Evolutionary conservation across 1,140 invertebrate genomes (phyloP).

Genomic region (Cherax quadricarinatus): DNA sequence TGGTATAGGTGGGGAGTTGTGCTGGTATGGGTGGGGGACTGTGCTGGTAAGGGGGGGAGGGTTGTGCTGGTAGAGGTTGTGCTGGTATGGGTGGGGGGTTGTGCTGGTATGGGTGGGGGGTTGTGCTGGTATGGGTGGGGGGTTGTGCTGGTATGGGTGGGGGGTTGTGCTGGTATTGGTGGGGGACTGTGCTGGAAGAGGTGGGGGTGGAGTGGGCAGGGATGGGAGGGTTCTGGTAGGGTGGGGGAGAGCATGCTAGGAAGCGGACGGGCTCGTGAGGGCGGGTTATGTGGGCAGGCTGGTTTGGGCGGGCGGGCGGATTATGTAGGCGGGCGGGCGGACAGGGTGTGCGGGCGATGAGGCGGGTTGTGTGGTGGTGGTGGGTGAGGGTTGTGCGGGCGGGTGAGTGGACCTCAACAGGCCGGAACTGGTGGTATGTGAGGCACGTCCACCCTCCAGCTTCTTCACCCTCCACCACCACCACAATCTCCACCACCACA

Average conservation of each 20-base stretch:
- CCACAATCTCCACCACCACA: not conserved
- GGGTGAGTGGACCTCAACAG: constrained; percentile 14
- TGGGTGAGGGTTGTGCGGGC: not conserved
- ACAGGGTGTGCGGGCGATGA: too few relatives aligned
- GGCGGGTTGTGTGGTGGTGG: not conserved
- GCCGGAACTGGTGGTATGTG: constrained; percentile 39
- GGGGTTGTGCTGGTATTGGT: not conserved
- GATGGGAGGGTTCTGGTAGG: not conserved
- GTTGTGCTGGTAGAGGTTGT: too few relatives aligned
- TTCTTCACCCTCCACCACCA: not conserved
- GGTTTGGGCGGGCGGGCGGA: too few relatives aligned
- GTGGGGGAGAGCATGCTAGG: not conserved
- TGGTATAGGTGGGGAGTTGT: too few relatives aligned
- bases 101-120: not conserved
- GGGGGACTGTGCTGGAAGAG: not conserved
- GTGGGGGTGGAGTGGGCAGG: not conserved
- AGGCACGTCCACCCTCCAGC: constrained; percentile 18
- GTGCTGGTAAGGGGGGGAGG: too few relatives aligned
- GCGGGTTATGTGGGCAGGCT: not conserved
- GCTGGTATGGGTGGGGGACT: too few relatives aligned
- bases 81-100: too few relatives aligned
- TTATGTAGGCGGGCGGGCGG: not conserved
- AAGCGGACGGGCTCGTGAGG: not conserved
- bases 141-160: too few relatives aligned
- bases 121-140: not conserved